Base-by-base conservation (phyloP, 2,888 invertebrate species). In the Drosophila borborema region DNA sequence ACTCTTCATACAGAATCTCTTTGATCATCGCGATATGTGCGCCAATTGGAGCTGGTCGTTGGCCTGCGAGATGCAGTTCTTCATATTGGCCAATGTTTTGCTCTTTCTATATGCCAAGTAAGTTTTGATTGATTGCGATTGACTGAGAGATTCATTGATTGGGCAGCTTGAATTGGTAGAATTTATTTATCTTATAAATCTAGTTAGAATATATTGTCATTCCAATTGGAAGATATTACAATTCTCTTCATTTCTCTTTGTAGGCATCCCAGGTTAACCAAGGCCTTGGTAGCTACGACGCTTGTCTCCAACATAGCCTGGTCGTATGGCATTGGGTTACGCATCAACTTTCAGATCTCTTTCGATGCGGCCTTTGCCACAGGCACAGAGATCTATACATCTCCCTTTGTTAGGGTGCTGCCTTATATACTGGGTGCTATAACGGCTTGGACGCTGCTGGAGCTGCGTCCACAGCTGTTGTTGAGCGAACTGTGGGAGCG, bases 321-420 rank as follows among this genome's bases (percentile, higher is more conserved):
- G 92, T 89, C 92, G 3, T 92, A 86, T 54, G 64, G 77, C 28
- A 88, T 91, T 38, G 92, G 92, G 0, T 8, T 92, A 5, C 86
- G 74, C 54, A 82, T 81, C 0, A 90, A 91, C 36, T 93, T 92
- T 51, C 91, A 92, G 63, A 63, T 93, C 2, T 93, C 93, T 0
- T 93, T 93, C 40, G 93, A 93, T 58, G 89, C 92, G 0, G 90
- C 91, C 18, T 92, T 92, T 69, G 90, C 92, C 56, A 92, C 93
- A 0, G 93, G 92, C 51, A 93, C 92, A 0, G 90, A 92, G 60
- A 91, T 95, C 48, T 94, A 94, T 75, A 94, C 94, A 16, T 92
- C 94, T 53, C 94, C 94, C 0, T 94, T 94, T 91, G 92, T 94
- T 3, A 90, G 94, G 54, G 92, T 94, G 31, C 92, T 94, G 31